Conservation (phyloP, 2,888 invertebrate genomes). For the Balanococcus diminutus region DNA sequence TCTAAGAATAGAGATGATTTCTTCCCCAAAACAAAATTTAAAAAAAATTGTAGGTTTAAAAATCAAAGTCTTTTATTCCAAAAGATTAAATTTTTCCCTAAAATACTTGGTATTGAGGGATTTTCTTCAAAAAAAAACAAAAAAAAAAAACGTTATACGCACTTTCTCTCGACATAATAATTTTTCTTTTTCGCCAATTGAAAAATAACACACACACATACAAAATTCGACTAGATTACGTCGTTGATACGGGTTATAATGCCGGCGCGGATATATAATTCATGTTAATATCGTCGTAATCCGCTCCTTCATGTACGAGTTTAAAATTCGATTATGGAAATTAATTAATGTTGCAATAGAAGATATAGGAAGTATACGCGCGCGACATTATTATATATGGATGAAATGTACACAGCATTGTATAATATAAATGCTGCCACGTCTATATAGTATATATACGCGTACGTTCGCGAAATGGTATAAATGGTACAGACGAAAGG, state of each 20-base stretch:
- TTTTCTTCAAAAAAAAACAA: too few relatives aligned
- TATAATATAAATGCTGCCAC: not conserved
- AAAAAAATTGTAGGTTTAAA: not conserved
- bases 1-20: too few relatives aligned
- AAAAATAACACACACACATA: not conserved
- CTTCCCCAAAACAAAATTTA: too few relatives aligned
- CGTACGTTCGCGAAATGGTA: not conserved
- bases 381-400: constrained; percentile 40
- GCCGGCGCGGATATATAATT: not conserved
- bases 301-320: constrained; percentile 18
- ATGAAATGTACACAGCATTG: constrained; percentile 29
- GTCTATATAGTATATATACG: not conserved
- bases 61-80: not conserved
- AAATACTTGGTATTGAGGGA: too few relatives aligned
- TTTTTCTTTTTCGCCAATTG: not conserved
- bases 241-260: not conserved
- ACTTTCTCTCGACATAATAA: too few relatives aligned
- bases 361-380: constrained; percentile 15
- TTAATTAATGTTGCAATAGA: constrained; percentile 45
- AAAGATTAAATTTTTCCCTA: not conserved
- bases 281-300: constrained; percentile 31
- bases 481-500: constrained; percentile 7
- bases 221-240: not conserved
- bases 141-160: too few relatives aligned
- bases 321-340: constrained; percentile 52